These are phyloP conservation scores for Todiramphus saurophagus DNA, from an alignment of 2,113 vertebrate genomes.

Conservation along the genomic window DNA sequence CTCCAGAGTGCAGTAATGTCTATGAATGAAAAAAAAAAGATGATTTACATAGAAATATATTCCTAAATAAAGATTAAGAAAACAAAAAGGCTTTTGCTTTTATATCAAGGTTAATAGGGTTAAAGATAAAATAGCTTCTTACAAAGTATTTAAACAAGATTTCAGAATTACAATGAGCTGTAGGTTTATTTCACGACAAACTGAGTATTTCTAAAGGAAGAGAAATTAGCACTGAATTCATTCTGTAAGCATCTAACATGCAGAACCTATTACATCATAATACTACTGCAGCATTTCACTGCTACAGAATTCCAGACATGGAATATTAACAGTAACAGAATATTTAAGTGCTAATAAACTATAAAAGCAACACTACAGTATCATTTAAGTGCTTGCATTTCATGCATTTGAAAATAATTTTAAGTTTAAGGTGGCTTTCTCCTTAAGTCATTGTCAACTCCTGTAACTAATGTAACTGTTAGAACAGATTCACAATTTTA, in stretches of 20 bases:
- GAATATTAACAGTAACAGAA: background rate
- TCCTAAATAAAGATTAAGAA: background rate
- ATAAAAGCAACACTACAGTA: background rate
- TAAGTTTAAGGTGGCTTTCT: background rate
- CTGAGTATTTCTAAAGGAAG: background rate
- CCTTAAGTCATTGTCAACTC: background rate
- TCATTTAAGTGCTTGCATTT: background rate
- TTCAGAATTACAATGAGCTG: background rate
- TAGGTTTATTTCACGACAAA: background rate
- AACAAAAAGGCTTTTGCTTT: background rate
- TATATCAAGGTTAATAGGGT: background rate
- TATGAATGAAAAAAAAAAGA: background rate
- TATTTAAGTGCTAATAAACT: background rate
- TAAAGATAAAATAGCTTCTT: background rate
- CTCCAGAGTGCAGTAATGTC: background rate
- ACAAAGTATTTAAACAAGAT: background rate
- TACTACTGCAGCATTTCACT: background rate
- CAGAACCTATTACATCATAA: background rate
- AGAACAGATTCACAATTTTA: background rate
- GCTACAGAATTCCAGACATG: background rate
- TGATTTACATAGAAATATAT: background rate
- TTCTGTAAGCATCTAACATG: background rate
- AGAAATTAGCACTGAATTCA: background rate
- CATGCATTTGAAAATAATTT: background rate
- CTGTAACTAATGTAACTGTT: background rate